Percentiles rank a stretch among this genome's conserved stretches.
Conservation (phyloP, 2,888 invertebrate genomes). For the Acleris literana region DNA sequence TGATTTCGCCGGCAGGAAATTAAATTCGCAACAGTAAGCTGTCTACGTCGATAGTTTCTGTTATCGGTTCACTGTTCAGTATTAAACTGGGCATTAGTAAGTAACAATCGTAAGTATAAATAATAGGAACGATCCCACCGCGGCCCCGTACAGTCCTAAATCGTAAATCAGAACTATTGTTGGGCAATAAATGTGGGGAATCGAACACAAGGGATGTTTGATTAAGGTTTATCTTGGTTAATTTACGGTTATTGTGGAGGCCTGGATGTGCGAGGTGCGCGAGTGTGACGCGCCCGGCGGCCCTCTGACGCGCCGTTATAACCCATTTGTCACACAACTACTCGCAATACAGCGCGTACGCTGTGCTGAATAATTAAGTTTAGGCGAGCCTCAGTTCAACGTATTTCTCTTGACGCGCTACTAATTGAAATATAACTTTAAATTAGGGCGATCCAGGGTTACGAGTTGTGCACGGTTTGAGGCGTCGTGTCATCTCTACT, state of each 20-base stretch:
- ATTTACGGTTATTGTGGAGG: constrained; percentile 73
- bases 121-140: constrained; percentile 66
- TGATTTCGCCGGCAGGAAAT: constrained; percentile 48
- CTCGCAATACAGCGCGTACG: constrained; percentile 21
- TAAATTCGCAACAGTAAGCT: constrained; percentile 46
- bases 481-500: constrained; percentile 12
- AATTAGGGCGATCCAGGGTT: constrained; percentile 33
- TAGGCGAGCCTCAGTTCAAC: constrained; percentile 29
- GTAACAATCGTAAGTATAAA: constrained; percentile 53
- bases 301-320: constrained; percentile 36
- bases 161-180: constrained; percentile 82
- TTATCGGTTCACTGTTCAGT: constrained; percentile 37
- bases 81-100: constrained; percentile 32
- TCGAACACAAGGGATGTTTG: constrained; percentile 80
- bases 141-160: constrained; percentile 61
- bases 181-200: constrained; percentile 75
- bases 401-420: constrained; percentile 33
- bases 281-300: constrained; percentile 26
- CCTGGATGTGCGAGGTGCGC: constrained; percentile 23
- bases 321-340: constrained; percentile 42
- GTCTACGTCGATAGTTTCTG: constrained; percentile 39
- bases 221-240: constrained; percentile 80
- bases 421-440: constrained; percentile 35
- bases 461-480: constrained; percentile 10
- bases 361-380: constrained; percentile 43